Base-by-base conservation (phyloP, 1,140 invertebrate species). In the Oscheius sp. region DNA sequence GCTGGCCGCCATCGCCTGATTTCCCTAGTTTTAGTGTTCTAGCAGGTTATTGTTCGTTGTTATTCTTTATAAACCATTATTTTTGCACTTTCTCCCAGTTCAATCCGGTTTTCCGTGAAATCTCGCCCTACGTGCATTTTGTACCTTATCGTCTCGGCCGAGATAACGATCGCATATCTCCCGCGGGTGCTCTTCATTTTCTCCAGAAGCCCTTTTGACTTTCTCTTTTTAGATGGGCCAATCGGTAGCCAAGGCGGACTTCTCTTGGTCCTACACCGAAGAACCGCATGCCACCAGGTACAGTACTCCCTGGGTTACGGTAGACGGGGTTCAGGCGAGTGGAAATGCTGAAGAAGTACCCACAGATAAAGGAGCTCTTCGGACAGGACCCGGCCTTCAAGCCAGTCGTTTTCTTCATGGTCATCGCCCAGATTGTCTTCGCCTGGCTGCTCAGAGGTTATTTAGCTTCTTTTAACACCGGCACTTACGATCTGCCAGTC, bases 181-280 rank as follows among this genome's bases (percentile, higher is more conserved):
- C n/a, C n/a, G n/a, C n/a, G n/a, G n/a, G n/a, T n/a, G n/a, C n/a
- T n/a, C n/a, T n/a, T n/a, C n/a, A n/a, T n/a, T n/a, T n/a, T n/a
- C n/a, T n/a, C n/a, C n/a, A n/a, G n/a, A n/a, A n/a, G n/a, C n/a
- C n/a, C n/a, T n/a, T n/a, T n/a, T n/a, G 23, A 55, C 15, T 7
- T 7, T 55, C 28, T 23, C 7, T 4, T 55, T 55, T 55, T 49
- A 62, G 73, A 95, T 95, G 93, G 93, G 93, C 18, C 91, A 91
- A 80, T 88, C 89, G 75, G 91, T 93, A 15, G 92, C 93, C 1
- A 89, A 92, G 78, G 90, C 87, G 1, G 92, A 95, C 87, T 99
- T 97, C 84, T 94, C 97, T 84, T 98, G 95, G 95, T 88, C 90
- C 23, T 94, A 94, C 79, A 94, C 92, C 0, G 94, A 97, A 85